Conservation (phyloP, 2,113 vertebrate genomes). For the Indicator indicator region DNA sequence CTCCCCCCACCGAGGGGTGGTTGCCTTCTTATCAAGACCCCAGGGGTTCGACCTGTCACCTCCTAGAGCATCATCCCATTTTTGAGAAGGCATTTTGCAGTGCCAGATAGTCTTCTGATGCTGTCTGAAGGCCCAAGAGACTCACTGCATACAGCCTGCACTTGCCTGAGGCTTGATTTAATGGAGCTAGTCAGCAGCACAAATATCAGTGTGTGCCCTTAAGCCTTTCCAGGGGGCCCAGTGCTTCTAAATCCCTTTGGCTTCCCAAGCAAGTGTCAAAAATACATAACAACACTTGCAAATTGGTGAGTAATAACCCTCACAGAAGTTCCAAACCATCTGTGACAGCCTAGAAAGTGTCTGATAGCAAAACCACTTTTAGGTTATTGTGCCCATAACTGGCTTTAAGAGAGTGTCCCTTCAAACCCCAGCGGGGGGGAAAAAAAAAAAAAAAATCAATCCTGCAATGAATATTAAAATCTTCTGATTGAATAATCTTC, state of each 20-base stretch:
- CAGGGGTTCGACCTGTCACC: neutral
- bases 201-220: accelerated
- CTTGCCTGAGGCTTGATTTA: neutral
- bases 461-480: neutral
- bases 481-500: neutral
- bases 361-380: neutral
- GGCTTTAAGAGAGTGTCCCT: neutral
- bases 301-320: neutral
- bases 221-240: neutral
- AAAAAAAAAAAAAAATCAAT: neutral
- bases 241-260: neutral
- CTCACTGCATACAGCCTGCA: accelerated
- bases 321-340: neutral
- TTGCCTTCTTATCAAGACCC: neutral
- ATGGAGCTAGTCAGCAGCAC: neutral
- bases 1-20: accelerated
- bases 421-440: neutral
- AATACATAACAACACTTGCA: neutral
- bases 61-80: neutral
- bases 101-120: neutral
- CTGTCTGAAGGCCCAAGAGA: neutral
- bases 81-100: neutral
- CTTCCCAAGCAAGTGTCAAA: neutral
- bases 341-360: neutral
- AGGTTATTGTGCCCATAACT: neutral